These are phyloP conservation scores for Acomys russatus DNA, from an alignment of 2,797 vertebrate genomes.

Conservation along the genomic window DNA sequence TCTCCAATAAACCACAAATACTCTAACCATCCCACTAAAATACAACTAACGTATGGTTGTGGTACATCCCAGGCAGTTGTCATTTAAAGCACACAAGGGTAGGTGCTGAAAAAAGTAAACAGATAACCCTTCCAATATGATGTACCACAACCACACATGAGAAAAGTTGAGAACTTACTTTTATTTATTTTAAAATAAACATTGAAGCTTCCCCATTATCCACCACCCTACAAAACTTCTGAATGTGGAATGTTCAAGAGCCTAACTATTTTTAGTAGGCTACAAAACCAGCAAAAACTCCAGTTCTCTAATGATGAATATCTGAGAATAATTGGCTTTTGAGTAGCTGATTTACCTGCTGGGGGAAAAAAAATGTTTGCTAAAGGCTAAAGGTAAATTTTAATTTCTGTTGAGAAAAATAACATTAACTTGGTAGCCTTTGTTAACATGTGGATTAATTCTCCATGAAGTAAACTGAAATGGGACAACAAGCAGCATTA, in stretches of 20 bases:
- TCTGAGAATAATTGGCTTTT: conserved; percentile 63
- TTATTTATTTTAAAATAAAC: conserved; percentile 84
- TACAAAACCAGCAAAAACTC: conserved; percentile 81
- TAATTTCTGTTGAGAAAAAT: conserved; percentile 74
- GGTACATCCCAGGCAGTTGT: conserved; percentile 84
- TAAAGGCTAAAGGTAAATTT: conserved; percentile 78
- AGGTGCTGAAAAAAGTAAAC: conserved; percentile 78
- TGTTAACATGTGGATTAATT: conserved; percentile 71
- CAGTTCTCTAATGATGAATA: conserved; percentile 78
- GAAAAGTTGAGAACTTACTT: conserved; percentile 77
- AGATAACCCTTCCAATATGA: conserved; percentile 74
- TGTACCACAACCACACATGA: conserved; percentile 84
- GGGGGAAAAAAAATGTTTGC: conserved; percentile 66
- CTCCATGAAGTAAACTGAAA: conserved; percentile 68
- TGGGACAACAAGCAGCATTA: conserved; percentile 74
- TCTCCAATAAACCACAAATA: conserved; percentile 33
- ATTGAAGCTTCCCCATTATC: conserved; percentile 74
- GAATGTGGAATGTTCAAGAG: conserved; percentile 84
- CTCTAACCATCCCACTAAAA: conserved; percentile 52
- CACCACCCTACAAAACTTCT: conserved; percentile 81
- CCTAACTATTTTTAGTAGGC: conserved; percentile 77
- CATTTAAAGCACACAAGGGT: conserved; percentile 81
- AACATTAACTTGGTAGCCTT: conserved; percentile 77
- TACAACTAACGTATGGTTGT: conserved; percentile 82
- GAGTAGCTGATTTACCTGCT: conserved; percentile 70